Percentiles rank a stretch among this genome's conserved stretches.
These are phyloP conservation scores for Dysdera silvatica DNA, from an alignment of 1,140 invertebrate genomes.

Conservation along the genomic window DNA sequence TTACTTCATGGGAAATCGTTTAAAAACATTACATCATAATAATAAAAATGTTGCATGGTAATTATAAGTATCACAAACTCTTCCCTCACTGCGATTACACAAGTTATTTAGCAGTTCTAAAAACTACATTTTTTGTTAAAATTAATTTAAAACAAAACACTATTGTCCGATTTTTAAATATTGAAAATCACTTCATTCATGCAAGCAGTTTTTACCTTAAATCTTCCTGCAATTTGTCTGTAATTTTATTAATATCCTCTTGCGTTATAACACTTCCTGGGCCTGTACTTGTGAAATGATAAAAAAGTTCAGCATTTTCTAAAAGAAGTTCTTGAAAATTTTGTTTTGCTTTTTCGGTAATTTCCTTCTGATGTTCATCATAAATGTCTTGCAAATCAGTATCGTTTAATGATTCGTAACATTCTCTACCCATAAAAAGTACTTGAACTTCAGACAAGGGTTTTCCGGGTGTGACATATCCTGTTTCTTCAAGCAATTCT, in stretches of 20 bases:
- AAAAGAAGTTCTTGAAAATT: conserved; percentile 87
- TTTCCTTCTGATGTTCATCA: conserved; percentile 85
- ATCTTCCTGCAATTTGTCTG: conserved; percentile 81
- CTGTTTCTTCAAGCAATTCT: conserved; percentile 83
- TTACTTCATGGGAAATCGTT: too few relatives aligned
- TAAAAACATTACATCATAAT: too few relatives aligned
- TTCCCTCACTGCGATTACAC: too few relatives aligned
- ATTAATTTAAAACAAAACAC: conserved; percentile 12
- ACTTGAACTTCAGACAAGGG: conserved; percentile 83
- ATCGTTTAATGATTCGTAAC: conserved; percentile 82
- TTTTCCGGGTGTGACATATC: conserved; percentile 85
- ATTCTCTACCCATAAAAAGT: conserved; percentile 88
- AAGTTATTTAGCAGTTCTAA: too few relatives aligned
- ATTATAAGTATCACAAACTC: too few relatives aligned
- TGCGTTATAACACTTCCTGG: conserved; percentile 83
- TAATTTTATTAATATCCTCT: conserved; percentile 88
- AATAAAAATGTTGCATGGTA: too few relatives aligned
- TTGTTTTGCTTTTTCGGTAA: conserved; percentile 81
- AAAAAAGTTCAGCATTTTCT: conserved; percentile 90
- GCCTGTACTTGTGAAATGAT: conserved; percentile 82
- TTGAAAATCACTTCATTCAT: too few relatives aligned
- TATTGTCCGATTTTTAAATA: background rate
- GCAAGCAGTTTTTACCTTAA: too few relatives aligned
- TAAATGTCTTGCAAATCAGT: conserved; percentile 87
- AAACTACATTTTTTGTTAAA: too few relatives aligned